Base-by-base conservation (phyloP, 2,113 vertebrate genomes). In the Phalacrocorax carbo region DNA sequence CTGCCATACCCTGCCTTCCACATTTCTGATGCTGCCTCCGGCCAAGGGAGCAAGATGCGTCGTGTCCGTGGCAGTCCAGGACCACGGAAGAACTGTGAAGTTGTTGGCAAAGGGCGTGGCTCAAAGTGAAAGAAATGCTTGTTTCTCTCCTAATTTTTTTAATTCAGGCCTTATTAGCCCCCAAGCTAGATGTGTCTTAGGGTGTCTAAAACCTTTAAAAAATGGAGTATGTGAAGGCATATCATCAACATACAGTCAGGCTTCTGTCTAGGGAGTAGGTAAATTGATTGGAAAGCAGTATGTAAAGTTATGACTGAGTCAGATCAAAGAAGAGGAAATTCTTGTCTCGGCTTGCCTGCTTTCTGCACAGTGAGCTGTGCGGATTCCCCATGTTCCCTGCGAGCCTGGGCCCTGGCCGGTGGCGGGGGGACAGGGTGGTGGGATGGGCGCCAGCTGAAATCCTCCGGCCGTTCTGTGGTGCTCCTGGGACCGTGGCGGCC, bases 351-450 rank as follows among this genome's bases (percentile, higher is more conserved):
- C 78, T 79, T 88, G 86, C 61, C 11, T 46, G 64, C 32, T 89
- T 81, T 70, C 54, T 62, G 62, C 76, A n/a, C 42, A 10, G 40
- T 1, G 22, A 49, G 84, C 69, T 2, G 2, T 89, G 36, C 19
- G 7, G 60, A 60, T 86, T 73, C 44, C 34, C 38, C 4, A 0
- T 55, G 27, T 65, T 86, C 52, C 16, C 23, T 1, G 0, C 0
- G 1, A 69, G 44, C 49, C 19, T 29, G 42, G 51, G 34, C 61
- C 55, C 9, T 2, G 36, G 55, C 64, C 5, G 5, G 44, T 11
- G 2, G 0, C 2, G 11, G 5, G 30, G 20, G 15, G 32, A 68
- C 57, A n/a, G 29, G 17, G 20, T 0, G 2, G 20, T 32, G 48
- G 52, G 65, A 34, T 1, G 2, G 52, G 49, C 2, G 1, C 23